Base-by-base conservation (phyloP, 2,113 vertebrate species). In the Trogon melanurus region DNA sequence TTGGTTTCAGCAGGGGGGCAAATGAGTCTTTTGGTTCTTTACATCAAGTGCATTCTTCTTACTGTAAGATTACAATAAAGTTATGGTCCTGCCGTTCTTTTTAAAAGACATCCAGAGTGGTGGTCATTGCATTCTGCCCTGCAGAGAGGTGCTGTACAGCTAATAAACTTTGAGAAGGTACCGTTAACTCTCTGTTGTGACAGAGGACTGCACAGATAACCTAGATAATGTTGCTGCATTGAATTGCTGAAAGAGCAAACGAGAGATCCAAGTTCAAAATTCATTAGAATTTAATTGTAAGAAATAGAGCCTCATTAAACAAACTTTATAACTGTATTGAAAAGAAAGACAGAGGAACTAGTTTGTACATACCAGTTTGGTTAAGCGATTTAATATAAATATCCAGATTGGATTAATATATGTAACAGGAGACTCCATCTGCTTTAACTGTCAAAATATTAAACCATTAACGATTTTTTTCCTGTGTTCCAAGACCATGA, bases 361-460 rank as follows among this genome's bases (percentile, higher is more conserved):
- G 21, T 10, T 78, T 88, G 34, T 47, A 47, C 12, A 32, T 20
- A 89, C 13, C 13, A 16, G 19, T 14, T 20, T 91, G 66, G 65
- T 81, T 30, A 86, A 88, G 72, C 54, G 41, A 65, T 41, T 38
- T 62, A 50, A 16, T 72, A 73, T 36, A 92, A 91, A 70, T n/a
- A 95, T 30, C 23, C 67, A 91, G 75, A 88, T 60, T 91, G 76
- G 58, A 79, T 79, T 92, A 72, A 51, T 76, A 47, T 69, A 41
- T 36, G 50, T 69, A 53, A 76, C 7, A 76, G 11, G 17, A 85
- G 30, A 78, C 7, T 79, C 50, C 54, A 85, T 95, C 88, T 93
- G 36, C 56, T 88, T 95, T 74, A 81, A 72, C 36, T 87, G 70
- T 58, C 88, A 87, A 94, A 93, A 62, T 23, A 89, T 45, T 27